Percentiles rank a stretch among this genome's conserved stretches.
Conservation (phyloP, 2,797 vertebrate genomes). For the Ambastaia sidthimunki region DNA sequence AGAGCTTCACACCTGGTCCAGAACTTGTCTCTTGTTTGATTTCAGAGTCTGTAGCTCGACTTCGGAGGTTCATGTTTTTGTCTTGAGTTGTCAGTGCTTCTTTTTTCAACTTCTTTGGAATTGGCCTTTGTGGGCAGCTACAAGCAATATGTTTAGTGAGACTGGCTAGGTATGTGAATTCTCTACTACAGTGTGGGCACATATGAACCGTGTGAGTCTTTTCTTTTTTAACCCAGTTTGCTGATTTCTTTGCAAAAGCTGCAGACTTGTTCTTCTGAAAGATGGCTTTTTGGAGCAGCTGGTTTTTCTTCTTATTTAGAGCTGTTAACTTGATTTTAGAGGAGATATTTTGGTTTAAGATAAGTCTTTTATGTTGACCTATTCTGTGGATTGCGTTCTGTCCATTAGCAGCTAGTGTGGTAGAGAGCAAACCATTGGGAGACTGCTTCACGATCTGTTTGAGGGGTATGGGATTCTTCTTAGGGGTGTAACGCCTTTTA, state of each 20-base stretch:
- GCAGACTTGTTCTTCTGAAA: conserved; percentile 89
- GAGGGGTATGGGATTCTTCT: conserved; percentile 96
- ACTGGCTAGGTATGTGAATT: conserved; percentile 94
- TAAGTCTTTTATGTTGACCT: conserved; percentile 96
- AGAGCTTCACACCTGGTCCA: conserved; percentile 72
- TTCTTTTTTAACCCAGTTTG: conserved; percentile 64
- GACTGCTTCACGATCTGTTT: conserved; percentile 88
- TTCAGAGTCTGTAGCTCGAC: conserved; percentile 83
- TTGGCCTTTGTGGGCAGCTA: conserved; percentile 95
- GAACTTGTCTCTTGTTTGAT: conserved; percentile 80
- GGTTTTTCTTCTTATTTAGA: conserved; percentile 92
- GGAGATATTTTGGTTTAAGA: conserved; percentile 87
- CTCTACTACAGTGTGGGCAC: conserved; percentile 91
- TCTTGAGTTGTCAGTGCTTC: conserved; percentile 69
- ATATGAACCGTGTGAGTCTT: conserved; percentile 77
- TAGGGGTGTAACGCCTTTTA: conserved; percentile 96
- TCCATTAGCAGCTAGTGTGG: conserved; percentile 69
- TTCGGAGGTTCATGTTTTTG: conserved; percentile 79
- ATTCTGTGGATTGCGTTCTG: conserved; percentile 88
- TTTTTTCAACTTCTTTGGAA: conserved; percentile 80
- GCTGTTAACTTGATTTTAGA: conserved; percentile 88
- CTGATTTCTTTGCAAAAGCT: conserved; percentile 80
- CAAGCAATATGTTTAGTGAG: conserved; percentile 88
- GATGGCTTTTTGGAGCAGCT: conserved; percentile 95
- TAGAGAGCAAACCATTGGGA: conserved; percentile 83